These are phyloP conservation scores for Anableps anableps DNA, from an alignment of 2,797 vertebrate species.

Conservation along the genomic window DNA sequence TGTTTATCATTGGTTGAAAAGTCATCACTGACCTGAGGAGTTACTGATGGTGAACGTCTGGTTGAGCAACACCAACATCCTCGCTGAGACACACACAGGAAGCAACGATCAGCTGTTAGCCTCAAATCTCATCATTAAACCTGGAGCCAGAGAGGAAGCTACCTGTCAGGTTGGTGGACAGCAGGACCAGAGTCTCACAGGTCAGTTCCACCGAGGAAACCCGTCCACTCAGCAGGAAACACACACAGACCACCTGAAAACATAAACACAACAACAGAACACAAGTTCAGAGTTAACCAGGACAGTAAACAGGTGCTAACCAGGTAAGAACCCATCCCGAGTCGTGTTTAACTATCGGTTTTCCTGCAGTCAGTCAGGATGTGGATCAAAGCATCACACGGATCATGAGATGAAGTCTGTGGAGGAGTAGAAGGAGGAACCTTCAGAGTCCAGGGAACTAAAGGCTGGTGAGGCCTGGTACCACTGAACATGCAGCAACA, in stretches of 20 bases:
- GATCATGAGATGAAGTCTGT: no score
- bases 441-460: no score
- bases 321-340: not conserved
- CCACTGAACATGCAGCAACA: not conserved
- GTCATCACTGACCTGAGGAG: conserved; percentile 38
- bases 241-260: conserved; percentile 38
- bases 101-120: not conserved
- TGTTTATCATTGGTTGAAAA: not conserved
- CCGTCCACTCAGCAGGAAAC: conserved; percentile 24
- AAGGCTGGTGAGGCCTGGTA: no score
- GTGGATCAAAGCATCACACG: not conserved
- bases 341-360: not conserved
- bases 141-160: not conserved
- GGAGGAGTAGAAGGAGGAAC: no score
- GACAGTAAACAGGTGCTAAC: not conserved
- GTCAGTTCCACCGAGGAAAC: conserved; percentile 40
- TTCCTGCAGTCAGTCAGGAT: not conserved
- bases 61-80: conserved; percentile 44
- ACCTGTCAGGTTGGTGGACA: conserved; percentile 63
- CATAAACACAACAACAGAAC: not conserved
- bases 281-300: not conserved
- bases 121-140: not conserved
- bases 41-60: conserved; percentile 55
- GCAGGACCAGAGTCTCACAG: conserved; percentile 49
- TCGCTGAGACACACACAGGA: conserved; percentile 32